A percentile compares a stretch with the other conserved stretches of the same genome.
Evolutionary conservation across 2,113 vertebrate species (phyloP).

Genomic region (Pelodiscus sinensis): DNA sequence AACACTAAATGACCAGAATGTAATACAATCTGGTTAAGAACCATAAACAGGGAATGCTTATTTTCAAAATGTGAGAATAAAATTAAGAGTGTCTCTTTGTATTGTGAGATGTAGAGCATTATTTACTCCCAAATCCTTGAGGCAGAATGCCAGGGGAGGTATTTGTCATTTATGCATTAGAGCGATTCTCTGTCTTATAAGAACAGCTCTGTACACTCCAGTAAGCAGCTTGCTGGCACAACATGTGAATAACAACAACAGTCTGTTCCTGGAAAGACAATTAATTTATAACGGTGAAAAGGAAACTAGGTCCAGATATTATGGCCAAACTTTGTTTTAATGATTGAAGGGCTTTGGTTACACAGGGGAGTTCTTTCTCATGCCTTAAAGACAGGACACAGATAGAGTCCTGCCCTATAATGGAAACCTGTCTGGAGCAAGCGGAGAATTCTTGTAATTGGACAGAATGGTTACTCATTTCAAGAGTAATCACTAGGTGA

Average conservation of each 20-base stretch:
- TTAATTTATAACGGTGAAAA: background rate
- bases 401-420: background rate
- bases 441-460: background rate
- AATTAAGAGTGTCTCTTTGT: background rate
- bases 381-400: background rate
- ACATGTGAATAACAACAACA: background rate
- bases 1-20: background rate
- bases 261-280: background rate
- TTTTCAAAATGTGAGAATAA: background rate
- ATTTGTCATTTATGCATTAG: background rate
- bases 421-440: background rate
- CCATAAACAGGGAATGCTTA: background rate
- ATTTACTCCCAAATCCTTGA: background rate
- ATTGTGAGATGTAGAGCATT: background rate
- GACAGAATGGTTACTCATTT: background rate
- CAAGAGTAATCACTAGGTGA: background rate
- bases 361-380: background rate
- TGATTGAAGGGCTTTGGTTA: constrained; percentile 22
- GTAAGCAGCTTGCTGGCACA: constrained; percentile 10
- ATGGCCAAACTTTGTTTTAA: background rate
- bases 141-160: background rate
- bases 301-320: background rate
- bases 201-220: background rate
- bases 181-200: background rate
- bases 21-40: background rate